Percentiles rank a stretch among this genome's conserved stretches.
These are phyloP conservation scores for Diabrotica undecimpunctata DNA, from an alignment of 1,140 invertebrate species.

Conservation along the genomic window DNA sequence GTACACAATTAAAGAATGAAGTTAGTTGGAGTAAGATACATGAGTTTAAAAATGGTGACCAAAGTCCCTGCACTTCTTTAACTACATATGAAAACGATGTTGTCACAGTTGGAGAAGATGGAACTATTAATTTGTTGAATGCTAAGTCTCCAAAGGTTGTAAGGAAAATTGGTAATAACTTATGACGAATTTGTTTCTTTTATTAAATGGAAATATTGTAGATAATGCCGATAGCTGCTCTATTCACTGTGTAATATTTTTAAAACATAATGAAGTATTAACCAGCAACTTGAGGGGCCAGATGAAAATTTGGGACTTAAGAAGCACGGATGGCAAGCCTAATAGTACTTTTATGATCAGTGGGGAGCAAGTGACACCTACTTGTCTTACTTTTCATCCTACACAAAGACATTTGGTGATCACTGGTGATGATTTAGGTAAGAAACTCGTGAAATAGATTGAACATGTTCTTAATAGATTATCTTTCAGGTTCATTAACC, in stretches of 20 bases:
- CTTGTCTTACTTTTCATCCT: constrained; percentile 74
- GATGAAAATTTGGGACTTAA: constrained; percentile 83
- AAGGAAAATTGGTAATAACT: constrained; percentile 55
- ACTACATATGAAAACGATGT: constrained; percentile 68
- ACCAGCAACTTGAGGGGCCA: constrained; percentile 81
- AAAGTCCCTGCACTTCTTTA: constrained; percentile 64
- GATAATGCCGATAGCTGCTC: constrained; percentile 79
- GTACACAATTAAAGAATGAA: constrained; percentile 48
- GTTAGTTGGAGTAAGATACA: constrained; percentile 63
- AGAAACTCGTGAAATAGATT: not conserved
- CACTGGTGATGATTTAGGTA: constrained; percentile 46
- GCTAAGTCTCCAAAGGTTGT: constrained; percentile 58
- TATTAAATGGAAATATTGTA: constrained; percentile 36
- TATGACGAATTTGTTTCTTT: not conserved
- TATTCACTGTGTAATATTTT: constrained; percentile 70
- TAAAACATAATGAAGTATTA: constrained; percentile 74
- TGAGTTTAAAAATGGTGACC: constrained; percentile 55
- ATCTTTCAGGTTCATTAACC: constrained; percentile 59
- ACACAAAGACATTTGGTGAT: constrained; percentile 80
- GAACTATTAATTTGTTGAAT: constrained; percentile 67
- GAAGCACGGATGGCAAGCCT: constrained; percentile 57
- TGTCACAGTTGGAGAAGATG: constrained; percentile 79
- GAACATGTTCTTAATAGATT: too few relatives aligned
- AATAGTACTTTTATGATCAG: constrained; percentile 62
- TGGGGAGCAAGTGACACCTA: constrained; percentile 65